These are phyloP conservation scores for Chlorodrepanis virens DNA, from an alignment of 2,113 vertebrate species.

Conservation along the genomic window DNA sequence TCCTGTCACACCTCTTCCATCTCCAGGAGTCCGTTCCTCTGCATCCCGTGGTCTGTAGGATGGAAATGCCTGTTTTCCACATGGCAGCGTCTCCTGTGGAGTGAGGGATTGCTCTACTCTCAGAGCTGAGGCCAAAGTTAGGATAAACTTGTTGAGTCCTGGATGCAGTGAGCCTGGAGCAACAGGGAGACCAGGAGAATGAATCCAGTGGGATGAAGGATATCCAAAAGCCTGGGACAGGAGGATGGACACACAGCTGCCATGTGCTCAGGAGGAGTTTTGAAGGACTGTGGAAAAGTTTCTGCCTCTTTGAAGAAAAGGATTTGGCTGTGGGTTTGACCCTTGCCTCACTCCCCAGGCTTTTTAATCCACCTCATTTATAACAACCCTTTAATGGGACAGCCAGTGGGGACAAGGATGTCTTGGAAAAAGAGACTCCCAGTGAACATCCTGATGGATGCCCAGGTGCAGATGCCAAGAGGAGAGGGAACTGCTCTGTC, in stretches of 20 bases:
- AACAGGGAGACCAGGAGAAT: neutral
- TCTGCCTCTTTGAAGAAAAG: neutral
- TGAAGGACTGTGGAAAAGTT: neutral
- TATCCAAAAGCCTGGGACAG: neutral
- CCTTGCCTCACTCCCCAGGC: neutral
- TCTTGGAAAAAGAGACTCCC: neutral
- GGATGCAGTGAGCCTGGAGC: fast-evolving
- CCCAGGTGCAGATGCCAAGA: fast-evolving
- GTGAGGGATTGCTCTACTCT: neutral
- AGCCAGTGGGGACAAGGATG: neutral
- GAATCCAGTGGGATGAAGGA: neutral
- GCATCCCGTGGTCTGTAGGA: neutral
- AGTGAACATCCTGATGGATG: neutral
- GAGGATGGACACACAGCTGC: neutral
- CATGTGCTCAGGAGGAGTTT: neutral
- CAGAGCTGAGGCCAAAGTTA: neutral
- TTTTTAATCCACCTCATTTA: neutral
- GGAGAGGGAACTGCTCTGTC: neutral
- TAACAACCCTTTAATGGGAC: neutral
- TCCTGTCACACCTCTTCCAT: neutral
- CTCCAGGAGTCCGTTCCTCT: neutral
- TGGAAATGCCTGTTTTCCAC: neutral
- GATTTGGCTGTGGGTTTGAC: neutral
- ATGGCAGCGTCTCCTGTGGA: fast-evolving
- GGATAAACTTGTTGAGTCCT: neutral